Percentiles rank a stretch among this genome's conserved stretches.
Evolutionary conservation across 2,113 vertebrate genomes (phyloP).

Genomic region (Tupaia chinensis): DNA sequence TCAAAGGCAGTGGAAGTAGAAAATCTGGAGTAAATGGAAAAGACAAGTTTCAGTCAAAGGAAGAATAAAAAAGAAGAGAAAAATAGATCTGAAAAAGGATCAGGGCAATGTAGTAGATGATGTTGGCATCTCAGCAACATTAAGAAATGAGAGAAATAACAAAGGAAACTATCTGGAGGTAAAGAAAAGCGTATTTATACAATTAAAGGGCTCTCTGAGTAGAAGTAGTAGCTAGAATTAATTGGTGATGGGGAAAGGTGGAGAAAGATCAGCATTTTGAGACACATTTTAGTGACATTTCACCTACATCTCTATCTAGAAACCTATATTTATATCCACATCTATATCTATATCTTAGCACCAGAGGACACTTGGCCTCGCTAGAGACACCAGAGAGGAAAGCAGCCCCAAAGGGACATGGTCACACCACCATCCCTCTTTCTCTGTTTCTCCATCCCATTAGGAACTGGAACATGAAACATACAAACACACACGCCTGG

Average conservation of each 20-base stretch:
- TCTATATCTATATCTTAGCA: too few relatives aligned
- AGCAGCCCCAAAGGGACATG: too few relatives aligned
- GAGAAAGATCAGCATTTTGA: not conserved
- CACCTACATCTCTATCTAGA: not conserved
- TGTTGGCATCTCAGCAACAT: not conserved
- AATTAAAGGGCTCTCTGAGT: not conserved
- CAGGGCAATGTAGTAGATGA: not conserved
- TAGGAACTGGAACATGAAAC: too few relatives aligned
- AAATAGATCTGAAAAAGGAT: not conserved
- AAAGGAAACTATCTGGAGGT: not conserved
- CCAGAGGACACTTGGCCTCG: too few relatives aligned
- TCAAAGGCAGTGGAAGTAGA: not conserved
- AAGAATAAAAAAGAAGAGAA: not conserved
- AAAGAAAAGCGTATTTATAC: not conserved
- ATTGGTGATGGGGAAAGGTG: not conserved
- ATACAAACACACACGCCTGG: too few relatives aligned
- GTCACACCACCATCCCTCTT: too few relatives aligned
- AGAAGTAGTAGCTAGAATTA: not conserved
- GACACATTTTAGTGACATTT: not conserved
- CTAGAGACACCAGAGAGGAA: too few relatives aligned
- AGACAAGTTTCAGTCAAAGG: not conserved
- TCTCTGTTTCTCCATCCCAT: too few relatives aligned
- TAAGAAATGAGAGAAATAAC: not conserved
- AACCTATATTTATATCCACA: too few relatives aligned
- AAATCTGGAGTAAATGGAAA: conserved; percentile 6